These are phyloP conservation scores for Pedetes capensis DNA, from an alignment of 2,113 vertebrate species.

Conservation along the genomic window DNA sequence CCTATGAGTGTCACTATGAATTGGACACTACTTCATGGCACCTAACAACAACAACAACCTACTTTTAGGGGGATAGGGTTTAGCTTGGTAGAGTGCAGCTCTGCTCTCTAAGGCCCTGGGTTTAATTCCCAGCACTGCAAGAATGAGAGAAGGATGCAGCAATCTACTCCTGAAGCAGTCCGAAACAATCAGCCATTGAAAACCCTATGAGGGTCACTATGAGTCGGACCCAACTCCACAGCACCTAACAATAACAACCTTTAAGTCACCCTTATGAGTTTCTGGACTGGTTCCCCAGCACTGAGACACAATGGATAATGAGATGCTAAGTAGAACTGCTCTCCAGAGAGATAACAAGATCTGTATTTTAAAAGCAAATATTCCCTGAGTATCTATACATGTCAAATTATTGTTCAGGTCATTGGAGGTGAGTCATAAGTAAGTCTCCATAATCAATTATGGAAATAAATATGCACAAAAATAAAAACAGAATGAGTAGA, in stretches of 20 bases:
- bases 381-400: not conserved
- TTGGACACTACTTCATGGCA: no score
- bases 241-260: not conserved
- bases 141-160: no score
- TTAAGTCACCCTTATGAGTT: not conserved
- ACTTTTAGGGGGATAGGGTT: no score
- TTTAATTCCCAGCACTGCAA: no score
- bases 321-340: not conserved
- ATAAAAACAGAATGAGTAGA: not conserved
- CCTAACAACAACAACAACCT: no score
- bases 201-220: no score
- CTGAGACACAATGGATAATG: not conserved
- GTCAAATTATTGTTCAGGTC: not conserved
- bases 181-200: no score
- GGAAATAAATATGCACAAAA: not conserved
- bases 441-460: not conserved
- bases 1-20: not conserved
- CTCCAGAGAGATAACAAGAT: not conserved
- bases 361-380: constrained; percentile 10
- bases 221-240: no score
- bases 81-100: no score
- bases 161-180: no score
- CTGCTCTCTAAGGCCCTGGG: no score
- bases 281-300: not conserved
- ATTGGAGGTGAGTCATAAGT: not conserved